phyloP scores from a whole-genome alignment of 2,113 vertebrate species.

The Rhadina sibilatrix region DNA sequence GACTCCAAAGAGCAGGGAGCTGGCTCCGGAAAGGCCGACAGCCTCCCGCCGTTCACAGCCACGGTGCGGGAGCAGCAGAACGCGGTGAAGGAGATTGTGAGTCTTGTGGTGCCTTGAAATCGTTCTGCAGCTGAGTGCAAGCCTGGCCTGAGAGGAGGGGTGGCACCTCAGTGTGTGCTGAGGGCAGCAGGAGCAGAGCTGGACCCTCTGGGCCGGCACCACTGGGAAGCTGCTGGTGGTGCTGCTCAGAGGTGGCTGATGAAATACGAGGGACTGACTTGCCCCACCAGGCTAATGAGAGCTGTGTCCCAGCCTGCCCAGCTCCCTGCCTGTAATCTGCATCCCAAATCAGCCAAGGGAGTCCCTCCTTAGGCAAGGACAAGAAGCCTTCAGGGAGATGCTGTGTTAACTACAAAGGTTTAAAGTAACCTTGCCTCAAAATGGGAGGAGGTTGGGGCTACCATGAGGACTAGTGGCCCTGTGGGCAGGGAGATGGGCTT shows the following conservation, averaged over 20 bases:
- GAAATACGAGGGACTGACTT: neutral
- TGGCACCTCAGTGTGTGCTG: accelerated
- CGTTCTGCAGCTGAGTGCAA: neutral
- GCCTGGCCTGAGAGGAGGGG: neutral
- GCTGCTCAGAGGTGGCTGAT: neutral
- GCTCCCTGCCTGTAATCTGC: neutral
- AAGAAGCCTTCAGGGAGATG: neutral
- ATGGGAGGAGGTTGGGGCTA: neutral
- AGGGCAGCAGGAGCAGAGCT: neutral
- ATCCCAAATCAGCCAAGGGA: neutral
- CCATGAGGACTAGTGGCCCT: neutral
- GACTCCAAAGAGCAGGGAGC: constrained; percentile 64
- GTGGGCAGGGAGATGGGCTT: neutral
- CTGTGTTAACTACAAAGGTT: neutral
- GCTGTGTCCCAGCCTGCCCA: neutral
- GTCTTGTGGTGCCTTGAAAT: neutral
- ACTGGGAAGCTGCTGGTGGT: neutral
- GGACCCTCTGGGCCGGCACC: neutral
- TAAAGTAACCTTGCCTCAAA: neutral
- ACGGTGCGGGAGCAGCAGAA: constrained; percentile 79
- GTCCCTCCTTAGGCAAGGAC: neutral
- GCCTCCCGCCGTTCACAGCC: constrained; percentile 54
- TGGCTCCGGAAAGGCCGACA: constrained; percentile 49
- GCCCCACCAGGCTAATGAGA: neutral
- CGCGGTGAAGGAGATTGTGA: constrained; percentile 81